Evolutionary conservation across 2,797 vertebrate genomes (phyloP).

Genomic region (Brachyalestes nurse): DNA sequence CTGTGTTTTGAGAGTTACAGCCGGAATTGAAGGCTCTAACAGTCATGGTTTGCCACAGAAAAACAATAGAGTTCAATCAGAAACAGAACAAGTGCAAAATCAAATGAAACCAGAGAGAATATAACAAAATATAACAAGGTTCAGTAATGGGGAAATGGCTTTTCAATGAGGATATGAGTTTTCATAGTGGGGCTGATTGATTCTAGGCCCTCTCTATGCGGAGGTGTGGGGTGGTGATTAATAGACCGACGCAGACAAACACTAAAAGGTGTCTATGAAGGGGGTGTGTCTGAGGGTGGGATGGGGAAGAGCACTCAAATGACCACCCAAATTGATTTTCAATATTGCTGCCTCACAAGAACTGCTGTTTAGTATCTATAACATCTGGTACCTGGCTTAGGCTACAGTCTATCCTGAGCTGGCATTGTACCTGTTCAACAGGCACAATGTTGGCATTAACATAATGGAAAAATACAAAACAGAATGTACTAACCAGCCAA

Average conservation of each 20-base stretch:
- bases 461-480: background rate
- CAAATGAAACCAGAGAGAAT: background rate
- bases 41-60: too few relatives aligned
- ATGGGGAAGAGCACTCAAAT: background rate
- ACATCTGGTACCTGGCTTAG: background rate
- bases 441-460: background rate
- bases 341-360: conserved; percentile 21
- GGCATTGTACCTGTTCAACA: background rate
- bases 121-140: background rate
- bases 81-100: background rate
- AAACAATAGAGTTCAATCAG: background rate
- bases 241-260: background rate
- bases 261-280: background rate
- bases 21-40: too few relatives aligned
- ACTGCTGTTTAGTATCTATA: conserved; percentile 16
- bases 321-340: conserved; percentile 23
- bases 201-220: background rate
- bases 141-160: background rate
- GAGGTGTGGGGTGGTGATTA: background rate
- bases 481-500: background rate
- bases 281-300: background rate
- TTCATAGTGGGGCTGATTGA: too few relatives aligned
- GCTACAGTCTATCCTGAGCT: background rate
- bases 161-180: background rate
- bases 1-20: too few relatives aligned